These are phyloP conservation scores for Athalia cordata DNA, from an alignment of 2,888 invertebrate genomes.

Conservation along the genomic window DNA sequence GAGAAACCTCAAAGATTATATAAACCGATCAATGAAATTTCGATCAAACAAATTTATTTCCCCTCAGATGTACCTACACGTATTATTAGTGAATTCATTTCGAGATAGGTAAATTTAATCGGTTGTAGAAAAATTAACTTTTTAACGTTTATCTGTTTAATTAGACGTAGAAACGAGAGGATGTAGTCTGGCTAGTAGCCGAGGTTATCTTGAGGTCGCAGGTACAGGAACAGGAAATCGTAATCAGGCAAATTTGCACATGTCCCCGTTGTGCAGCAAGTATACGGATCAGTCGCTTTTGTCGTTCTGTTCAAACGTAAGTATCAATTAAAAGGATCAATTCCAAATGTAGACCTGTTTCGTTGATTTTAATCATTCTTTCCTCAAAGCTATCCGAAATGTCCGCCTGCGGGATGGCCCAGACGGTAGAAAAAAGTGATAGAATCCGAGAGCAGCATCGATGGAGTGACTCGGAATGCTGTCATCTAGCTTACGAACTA, in stretches of 20 bases:
- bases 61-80: too few relatives aligned
- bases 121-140: not conserved
- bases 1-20: not conserved
- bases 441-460: constrained; percentile 63
- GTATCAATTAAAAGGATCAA: constrained; percentile 47
- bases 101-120: too few relatives aligned
- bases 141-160: not conserved
- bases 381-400: constrained; percentile 57
- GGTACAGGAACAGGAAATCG: constrained; percentile 57
- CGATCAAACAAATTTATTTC: too few relatives aligned
- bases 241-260: constrained; percentile 55
- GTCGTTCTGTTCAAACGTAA: constrained; percentile 68
- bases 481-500: constrained; percentile 67
- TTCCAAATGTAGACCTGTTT: not conserved
- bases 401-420: constrained; percentile 49
- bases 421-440: constrained; percentile 49
- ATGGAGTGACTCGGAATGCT: constrained; percentile 71
- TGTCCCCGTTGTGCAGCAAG: constrained; percentile 63
- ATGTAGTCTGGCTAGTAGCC: constrained; percentile 67
- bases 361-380: not conserved
- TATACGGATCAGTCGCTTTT: constrained; percentile 67
- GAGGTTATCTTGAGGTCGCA: constrained; percentile 63
- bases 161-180: constrained; percentile 59
- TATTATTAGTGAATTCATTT: too few relatives aligned
- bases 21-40: too few relatives aligned